Base-by-base conservation (phyloP, 2,888 invertebrate species). In the Erebia palarica region DNA sequence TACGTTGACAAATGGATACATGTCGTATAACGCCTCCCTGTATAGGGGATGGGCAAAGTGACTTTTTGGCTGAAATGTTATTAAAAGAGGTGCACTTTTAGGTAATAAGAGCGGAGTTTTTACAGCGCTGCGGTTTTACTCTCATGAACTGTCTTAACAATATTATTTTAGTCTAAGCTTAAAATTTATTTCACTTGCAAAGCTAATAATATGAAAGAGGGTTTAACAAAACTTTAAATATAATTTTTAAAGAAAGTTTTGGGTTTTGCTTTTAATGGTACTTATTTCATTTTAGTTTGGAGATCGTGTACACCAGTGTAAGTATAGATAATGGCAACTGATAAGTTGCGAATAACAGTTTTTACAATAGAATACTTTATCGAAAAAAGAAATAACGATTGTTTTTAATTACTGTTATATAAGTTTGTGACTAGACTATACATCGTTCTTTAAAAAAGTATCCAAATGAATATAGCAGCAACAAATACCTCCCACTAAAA, bases 61-160 rank as follows among this genome's bases (percentile, higher is more conserved):
- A 27, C 13, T 58, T 42, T 60, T 60, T 27, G 47, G 49, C 65
- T 68, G 60, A 64, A 70, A 67, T 70, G 69, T 75, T 74, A 74
- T 73, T 75, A 72, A 72, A 72, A 73, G 68, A 66, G 27, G 65
- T 71, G 65, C 67, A 72, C 72, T 76, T 75, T 74, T 71, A 73
- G 61, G 72, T 55, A 69, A 21, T 18, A 27, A 27, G 27, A 2
- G 59, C 11, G 42, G 42, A 36, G n/a, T 65, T 65, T 21, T 65
- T 65, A 14, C 53, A 21, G 51, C 66, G n/a, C 13, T 27, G 27
- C 3, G 21, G 21, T 63, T 47, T 49, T 13, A 64, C 21, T 57
- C 49, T 59, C 53, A 59, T 69, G 70, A 47, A 11, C 44, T 60
- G 51, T 49, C 65, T 53, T 55, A 66, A 70, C 66, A 70, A 66